Conservation (phyloP, 2,797 vertebrate genomes). For the Eospalax fontanierii region DNA sequence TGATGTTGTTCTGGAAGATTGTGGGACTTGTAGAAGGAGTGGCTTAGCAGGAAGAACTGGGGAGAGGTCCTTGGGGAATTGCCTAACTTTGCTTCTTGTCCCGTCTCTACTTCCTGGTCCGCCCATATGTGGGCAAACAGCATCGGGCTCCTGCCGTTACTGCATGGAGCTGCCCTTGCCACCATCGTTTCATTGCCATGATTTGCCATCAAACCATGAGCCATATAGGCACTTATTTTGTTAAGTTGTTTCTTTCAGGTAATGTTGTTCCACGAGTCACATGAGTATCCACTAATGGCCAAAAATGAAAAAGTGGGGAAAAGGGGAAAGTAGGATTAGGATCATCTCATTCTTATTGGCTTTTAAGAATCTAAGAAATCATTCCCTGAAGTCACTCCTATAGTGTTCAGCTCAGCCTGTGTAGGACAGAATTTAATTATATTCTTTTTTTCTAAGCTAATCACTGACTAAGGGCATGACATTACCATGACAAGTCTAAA, state of each 20-base stretch:
- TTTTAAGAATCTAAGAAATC: constrained; percentile 4
- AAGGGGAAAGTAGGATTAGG: too few relatives aligned
- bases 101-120: neutral
- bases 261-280: neutral
- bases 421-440: neutral
- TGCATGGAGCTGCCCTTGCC: neutral
- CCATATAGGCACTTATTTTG: neutral
- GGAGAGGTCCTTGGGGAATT: neutral
- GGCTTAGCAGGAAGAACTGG: neutral
- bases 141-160: too few relatives aligned
- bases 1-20: neutral
- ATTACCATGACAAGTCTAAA: neutral
- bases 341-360: neutral
- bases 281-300: neutral
- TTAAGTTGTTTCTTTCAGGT: neutral
- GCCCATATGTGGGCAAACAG: neutral
- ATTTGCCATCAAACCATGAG: neutral
- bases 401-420: neutral
- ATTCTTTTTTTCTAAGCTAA: neutral
- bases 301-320: neutral
- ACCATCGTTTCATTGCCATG: neutral
- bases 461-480: neutral
- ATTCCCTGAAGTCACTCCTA: neutral
- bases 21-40: neutral
- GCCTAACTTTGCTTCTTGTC: neutral